Evolutionary conservation across 2,113 vertebrate genomes (phyloP).

Genomic region (Sinocyclocheilus rhinocerous): DNA sequence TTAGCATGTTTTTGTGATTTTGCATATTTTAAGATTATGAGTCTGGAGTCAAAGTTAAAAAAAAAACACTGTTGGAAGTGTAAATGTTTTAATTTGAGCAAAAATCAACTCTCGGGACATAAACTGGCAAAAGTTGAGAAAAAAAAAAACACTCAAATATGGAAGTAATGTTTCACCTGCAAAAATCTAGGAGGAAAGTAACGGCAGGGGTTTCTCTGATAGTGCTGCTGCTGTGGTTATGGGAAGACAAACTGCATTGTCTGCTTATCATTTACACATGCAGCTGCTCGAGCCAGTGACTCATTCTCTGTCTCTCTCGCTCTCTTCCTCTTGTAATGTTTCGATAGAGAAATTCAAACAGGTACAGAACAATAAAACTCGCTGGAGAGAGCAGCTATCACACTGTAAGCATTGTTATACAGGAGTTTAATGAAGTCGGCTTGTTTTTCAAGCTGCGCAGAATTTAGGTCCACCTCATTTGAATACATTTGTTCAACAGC

Average conservation of each 20-base stretch:
- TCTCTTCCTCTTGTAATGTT: conserved; percentile 1
- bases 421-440: conserved; percentile 30
- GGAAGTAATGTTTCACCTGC: not conserved
- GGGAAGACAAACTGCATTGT: not conserved
- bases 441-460: conserved; percentile 15
- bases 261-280: conserved; percentile 9
- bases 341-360: not conserved
- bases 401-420: conserved; percentile 30
- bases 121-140: not conserved
- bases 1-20: no score
- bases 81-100: not conserved
- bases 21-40: no score
- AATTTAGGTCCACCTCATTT: conserved; percentile 28
- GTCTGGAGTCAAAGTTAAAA: no score
- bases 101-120: not conserved
- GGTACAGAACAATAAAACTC: not conserved
- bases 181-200: not conserved
- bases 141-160: not conserved
- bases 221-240: not conserved
- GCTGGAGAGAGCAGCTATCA: not conserved
- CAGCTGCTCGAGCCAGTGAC: conserved; percentile 18
- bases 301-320: conserved; percentile 10
- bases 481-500: conserved; percentile 47
- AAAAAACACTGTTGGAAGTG: no score
- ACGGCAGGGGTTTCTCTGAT: not conserved